Evolutionary conservation across 2,888 invertebrate species (phyloP).

Genomic region (Polydesmus complanatus): DNA sequence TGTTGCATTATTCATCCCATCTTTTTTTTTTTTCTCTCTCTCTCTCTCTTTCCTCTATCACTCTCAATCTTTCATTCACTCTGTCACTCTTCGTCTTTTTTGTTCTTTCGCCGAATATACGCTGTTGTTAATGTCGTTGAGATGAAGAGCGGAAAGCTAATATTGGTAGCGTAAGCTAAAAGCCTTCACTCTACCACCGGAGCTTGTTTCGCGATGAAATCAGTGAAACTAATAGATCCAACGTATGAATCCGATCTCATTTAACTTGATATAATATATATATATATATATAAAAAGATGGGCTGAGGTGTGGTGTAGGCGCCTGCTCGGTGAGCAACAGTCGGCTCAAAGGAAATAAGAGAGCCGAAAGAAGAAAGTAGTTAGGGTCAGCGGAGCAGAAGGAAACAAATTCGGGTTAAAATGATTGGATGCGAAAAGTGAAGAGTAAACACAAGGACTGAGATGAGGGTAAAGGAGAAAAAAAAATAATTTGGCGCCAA

Average conservation of each 20-base stretch:
- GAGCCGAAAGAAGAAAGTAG: not conserved
- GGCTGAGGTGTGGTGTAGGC: not conserved
- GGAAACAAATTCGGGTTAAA: not conserved
- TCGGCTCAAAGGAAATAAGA: no score
- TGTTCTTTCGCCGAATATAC: no score
- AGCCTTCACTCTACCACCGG: no score
- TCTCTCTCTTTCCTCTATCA: no score
- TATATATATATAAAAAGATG: not conserved
- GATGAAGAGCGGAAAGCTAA: no score
- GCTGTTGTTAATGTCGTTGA: no score
- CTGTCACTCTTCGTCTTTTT: no score
- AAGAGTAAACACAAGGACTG: not conserved
- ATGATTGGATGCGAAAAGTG: not conserved
- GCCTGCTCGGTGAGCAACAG: not conserved
- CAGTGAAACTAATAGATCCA: not conserved
- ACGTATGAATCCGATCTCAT: not conserved
- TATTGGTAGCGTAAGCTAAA: no score
- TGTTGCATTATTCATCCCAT: no score
- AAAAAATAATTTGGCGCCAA: not conserved
- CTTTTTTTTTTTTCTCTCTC: no score
- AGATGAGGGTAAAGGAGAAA: not conserved
- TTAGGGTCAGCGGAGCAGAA: not conserved
- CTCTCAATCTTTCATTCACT: no score
- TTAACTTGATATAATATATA: not conserved
- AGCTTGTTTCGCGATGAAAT: not conserved